Evolutionary conservation across 2,888 invertebrate species (phyloP), one percentile per base, ranked within the genome.

Genomic region (Cephus nigrinus): DNA sequence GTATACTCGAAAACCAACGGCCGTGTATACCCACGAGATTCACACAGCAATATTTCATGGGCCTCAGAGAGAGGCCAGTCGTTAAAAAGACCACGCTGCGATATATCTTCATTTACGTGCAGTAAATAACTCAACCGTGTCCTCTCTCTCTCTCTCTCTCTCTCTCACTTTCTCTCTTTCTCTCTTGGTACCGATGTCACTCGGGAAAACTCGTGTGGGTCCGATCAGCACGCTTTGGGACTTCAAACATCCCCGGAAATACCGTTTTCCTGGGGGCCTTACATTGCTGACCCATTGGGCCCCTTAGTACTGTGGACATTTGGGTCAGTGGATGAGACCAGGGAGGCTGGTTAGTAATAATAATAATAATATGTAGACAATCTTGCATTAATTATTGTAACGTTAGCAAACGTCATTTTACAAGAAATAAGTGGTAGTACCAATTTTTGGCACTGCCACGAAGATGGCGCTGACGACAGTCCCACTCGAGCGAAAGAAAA

Each of bases 91-190:
- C 86, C 86, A 85, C 82, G 82, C 82, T 82, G 80, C 86, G 81
- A 86, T 86, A 83, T 86, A 86, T 86, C 86, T 86, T 86, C 83
- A 86, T 86, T 86, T 85, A 86, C 82, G 81, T 77, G 82, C 81
- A 78, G 73, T 86, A 86, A 86, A 86, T 86, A 86, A 86, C 85
- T 83, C 82, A 80, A 74, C 74, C 40, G 40, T 40, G 78, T 78
- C 79, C 77, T 68, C 76, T 75, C 80, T 74, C 80, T 80, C 12
- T 36, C 12, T 12, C 3, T 36, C 35, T 36, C 35, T 36, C 4
- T 12, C 12, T 12, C 34, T 34, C 34, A 4, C 12, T 35, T 3
- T 35, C 35, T 12, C 34, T 34, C 34, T 34, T 3, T 69, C 78
- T 75, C 80, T 74, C 80, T 80, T 78, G 80, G 74, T 76, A 15